These are phyloP conservation scores for Gymnocheta viridis DNA, from an alignment of 2,888 invertebrate species.

Conservation along the genomic window DNA sequence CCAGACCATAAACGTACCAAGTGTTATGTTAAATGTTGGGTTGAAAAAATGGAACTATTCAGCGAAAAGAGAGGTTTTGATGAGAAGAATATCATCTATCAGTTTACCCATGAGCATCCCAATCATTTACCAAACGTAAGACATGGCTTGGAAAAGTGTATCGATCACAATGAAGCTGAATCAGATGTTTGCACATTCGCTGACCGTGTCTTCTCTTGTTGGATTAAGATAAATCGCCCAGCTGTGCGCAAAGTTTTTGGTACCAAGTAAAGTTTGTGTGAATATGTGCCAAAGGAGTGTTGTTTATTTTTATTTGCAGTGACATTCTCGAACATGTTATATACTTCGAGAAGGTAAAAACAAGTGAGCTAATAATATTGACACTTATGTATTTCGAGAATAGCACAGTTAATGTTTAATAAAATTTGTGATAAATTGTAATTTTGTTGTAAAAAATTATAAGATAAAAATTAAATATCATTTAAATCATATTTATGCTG, in stretches of 20 bases:
- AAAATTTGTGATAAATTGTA: constrained; percentile 21
- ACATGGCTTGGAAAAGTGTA: constrained; percentile 79
- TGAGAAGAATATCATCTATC: constrained; percentile 76
- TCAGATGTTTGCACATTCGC: constrained; percentile 79
- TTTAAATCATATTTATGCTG: background rate
- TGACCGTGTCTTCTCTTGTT: constrained; percentile 79
- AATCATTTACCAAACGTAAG: constrained; percentile 74
- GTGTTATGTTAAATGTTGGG: constrained; percentile 80
- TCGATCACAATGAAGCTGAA: constrained; percentile 79
- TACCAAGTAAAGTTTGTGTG: background rate
- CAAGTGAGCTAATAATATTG: too few species aligned
- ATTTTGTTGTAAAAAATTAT: constrained; percentile 62
- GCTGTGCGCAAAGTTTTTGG: constrained; percentile 75
- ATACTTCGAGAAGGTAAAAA: too few species aligned
- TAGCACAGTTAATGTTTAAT: background rate
- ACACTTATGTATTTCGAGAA: too few species aligned
- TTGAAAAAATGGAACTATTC: constrained; percentile 80
- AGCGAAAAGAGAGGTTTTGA: constrained; percentile 76
- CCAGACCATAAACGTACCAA: constrained; percentile 78
- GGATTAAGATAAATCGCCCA: constrained; percentile 78
- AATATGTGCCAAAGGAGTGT: background rate
- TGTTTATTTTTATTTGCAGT: background rate
- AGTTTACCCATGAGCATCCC: constrained; percentile 75
- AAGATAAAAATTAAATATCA: background rate
- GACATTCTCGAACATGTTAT: too few species aligned